A percentile compares a stretch with the other conserved stretches of the same genome.
phyloP scores from a whole-genome alignment of 2,113 vertebrate species.

The Columba livia region DNA sequence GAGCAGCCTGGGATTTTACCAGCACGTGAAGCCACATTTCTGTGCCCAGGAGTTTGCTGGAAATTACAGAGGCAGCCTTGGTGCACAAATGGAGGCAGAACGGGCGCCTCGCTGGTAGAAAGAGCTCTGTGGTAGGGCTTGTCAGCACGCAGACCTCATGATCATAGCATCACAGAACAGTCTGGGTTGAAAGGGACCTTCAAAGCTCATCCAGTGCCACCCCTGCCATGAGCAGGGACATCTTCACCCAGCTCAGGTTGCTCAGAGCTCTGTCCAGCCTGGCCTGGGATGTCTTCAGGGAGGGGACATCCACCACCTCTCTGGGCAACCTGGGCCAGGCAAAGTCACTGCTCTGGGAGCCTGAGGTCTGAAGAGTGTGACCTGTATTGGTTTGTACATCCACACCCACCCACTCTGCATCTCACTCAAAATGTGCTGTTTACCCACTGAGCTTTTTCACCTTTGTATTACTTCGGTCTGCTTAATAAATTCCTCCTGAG shows the following conservation, averaged over 20 bases:
- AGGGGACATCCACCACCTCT: too few relatives aligned
- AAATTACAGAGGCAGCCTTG: not conserved
- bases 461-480: not conserved
- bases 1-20: not conserved
- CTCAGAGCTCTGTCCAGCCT: too few relatives aligned
- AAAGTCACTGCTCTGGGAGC: not conserved
- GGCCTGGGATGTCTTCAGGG: too few relatives aligned
- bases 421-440: not conserved
- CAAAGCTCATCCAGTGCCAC: too few relatives aligned
- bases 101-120: not conserved
- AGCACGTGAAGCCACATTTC: not conserved
- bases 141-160: not conserved
- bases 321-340: not conserved
- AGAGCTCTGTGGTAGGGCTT: not conserved
- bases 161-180: too few relatives aligned
- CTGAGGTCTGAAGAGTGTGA: not conserved
- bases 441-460: not conserved
- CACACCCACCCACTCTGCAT: not conserved
- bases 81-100: not conserved
- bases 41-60: not conserved
- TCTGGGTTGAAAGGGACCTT: too few relatives aligned
- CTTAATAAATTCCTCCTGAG: not conserved
- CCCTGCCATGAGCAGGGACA: too few relatives aligned
- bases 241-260: too few relatives aligned
- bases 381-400: not conserved